Conservation (phyloP, 2,113 vertebrate species). For the Meriones unguiculatus region DNA sequence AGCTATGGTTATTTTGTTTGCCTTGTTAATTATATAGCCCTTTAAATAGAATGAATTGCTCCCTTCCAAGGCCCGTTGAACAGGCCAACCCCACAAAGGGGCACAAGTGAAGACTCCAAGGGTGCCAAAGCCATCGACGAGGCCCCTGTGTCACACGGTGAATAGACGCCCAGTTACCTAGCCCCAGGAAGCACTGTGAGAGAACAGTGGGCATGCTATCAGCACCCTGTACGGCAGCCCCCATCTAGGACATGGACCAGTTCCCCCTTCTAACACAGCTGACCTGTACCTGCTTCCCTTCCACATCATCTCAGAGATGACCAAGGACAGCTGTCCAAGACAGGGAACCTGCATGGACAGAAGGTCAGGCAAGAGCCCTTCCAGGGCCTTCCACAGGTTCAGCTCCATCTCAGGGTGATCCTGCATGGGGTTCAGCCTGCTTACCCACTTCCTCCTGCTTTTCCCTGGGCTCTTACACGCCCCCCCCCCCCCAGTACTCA, state of each 20-base stretch:
- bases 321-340: too few relatives aligned
- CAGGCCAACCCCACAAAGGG: too few relatives aligned
- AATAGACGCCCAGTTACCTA: not conserved
- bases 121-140: not conserved
- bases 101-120: too few relatives aligned
- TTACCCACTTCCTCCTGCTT: not conserved
- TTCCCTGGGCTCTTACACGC: not conserved
- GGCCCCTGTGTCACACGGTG: not conserved
- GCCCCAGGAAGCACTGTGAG: not conserved
- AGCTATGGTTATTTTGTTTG: conserved; percentile 58
- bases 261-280: not conserved
- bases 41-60: conserved; percentile 63
- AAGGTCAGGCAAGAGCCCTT: not conserved
- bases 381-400: accelerated
- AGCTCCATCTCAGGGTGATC: accelerated
- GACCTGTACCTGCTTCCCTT: not conserved
- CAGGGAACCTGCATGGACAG: not conserved
- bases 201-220: too few relatives aligned
- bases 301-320: not conserved
- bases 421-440: not conserved
- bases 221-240: not conserved
- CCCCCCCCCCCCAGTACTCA: not conserved
- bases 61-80: conserved; percentile 18
- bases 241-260: not conserved
- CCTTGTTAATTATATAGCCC: conserved; percentile 69